These are phyloP conservation scores for Leptinotarsa haldemani DNA, from an alignment of 2,888 invertebrate species.

Conservation along the genomic window DNA sequence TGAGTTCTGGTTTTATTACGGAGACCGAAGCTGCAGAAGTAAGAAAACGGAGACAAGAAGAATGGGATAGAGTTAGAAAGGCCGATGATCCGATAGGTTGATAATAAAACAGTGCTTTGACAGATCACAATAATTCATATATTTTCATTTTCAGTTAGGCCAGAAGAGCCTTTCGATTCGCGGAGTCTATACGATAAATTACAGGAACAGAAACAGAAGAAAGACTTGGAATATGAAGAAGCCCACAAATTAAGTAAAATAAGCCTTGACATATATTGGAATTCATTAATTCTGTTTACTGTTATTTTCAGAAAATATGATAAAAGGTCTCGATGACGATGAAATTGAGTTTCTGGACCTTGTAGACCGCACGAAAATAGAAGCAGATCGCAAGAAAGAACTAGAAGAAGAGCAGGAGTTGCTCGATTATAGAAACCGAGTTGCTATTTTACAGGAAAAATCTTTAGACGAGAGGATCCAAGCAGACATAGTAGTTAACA, in stretches of 20 bases:
- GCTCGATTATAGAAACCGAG: constrained; percentile 82
- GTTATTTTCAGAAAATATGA: constrained; percentile 77
- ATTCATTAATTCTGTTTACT: not conserved
- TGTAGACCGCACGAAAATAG: constrained; percentile 87
- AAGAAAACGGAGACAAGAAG: constrained; percentile 85
- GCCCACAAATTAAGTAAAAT: constrained; percentile 91
- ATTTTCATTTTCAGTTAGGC: constrained; percentile 75
- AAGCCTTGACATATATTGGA: not conserved
- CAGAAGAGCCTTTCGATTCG: constrained; percentile 85
- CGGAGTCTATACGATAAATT: constrained; percentile 92
- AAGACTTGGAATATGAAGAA: constrained; percentile 95
- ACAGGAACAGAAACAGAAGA: constrained; percentile 91
- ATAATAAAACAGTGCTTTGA: constrained; percentile 22
- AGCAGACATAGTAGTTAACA: constrained; percentile 69
- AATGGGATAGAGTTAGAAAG: constrained; percentile 95
- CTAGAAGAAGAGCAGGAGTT: constrained; percentile 88
- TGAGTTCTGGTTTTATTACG: constrained; percentile 94
- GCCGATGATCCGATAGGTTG: constrained; percentile 91
- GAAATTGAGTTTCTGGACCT: constrained; percentile 94
- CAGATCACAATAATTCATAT: constrained; percentile 26
- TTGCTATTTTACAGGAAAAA: constrained; percentile 76
- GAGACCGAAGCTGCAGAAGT: constrained; percentile 88
- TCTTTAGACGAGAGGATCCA: constrained; percentile 75
- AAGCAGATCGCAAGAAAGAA: constrained; percentile 85
- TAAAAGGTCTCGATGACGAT: constrained; percentile 94